These are phyloP conservation scores for Microhierax caerulescens DNA, from an alignment of 2,797 vertebrate species.

Conservation along the genomic window DNA sequence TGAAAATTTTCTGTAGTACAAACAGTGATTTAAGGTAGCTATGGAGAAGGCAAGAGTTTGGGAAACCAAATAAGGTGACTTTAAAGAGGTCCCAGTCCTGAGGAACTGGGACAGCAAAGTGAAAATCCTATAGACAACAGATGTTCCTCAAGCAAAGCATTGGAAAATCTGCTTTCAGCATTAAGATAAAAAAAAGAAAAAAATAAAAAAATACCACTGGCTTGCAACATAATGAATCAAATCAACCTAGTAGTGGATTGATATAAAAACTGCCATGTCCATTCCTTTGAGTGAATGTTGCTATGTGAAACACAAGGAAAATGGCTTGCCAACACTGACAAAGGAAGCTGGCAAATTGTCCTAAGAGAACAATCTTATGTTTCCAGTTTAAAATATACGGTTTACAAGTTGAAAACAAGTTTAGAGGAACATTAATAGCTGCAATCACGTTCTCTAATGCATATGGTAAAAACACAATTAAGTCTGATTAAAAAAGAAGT, in stretches of 20 bases:
- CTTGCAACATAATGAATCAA: not conserved
- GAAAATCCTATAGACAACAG: not conserved
- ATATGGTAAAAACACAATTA: not conserved
- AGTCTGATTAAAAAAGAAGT: not conserved
- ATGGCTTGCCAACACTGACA: not conserved
- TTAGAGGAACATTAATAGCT: not conserved
- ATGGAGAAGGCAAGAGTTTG: not conserved
- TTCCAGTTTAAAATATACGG: not conserved
- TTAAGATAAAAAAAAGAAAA: not conserved
- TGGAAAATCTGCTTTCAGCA: not conserved
- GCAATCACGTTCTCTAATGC: not conserved
- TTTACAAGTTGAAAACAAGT: not conserved
- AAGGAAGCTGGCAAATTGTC: not conserved
- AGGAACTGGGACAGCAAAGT: not conserved
- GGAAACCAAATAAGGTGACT: not conserved
- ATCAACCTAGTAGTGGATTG: not conserved
- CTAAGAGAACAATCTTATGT: not conserved
- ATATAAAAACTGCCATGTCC: not conserved
- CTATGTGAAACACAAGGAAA: fast-evolving
- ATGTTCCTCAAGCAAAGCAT: not conserved
- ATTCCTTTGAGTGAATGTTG: not conserved
- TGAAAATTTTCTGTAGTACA: not conserved
- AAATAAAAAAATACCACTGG: not conserved
- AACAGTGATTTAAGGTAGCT: not conserved
- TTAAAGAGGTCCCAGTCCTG: not conserved